phyloP scores from a whole-genome alignment of 1,140 invertebrate genomes.

The Caenorhabditis latens region DNA sequence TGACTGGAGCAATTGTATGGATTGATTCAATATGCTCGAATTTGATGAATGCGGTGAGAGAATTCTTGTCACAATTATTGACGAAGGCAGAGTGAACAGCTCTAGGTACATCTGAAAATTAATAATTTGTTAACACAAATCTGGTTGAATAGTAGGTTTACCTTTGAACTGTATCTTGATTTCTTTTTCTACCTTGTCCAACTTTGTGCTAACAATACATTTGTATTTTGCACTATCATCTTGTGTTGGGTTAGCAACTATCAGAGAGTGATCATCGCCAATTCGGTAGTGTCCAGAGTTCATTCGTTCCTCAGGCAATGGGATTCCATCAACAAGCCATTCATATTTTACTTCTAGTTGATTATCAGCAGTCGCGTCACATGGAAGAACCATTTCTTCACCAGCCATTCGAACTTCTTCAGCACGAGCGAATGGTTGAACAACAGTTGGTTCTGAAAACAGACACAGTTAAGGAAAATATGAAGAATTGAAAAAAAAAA shows the following conservation, averaged over 20 bases:
- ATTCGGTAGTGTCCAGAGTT: slow-evolving; percentile 67
- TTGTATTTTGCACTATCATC: slow-evolving; percentile 95
- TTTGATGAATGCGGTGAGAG: slow-evolving; percentile 83
- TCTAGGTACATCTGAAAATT: slow-evolving; percentile 88
- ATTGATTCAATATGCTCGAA: slow-evolving; percentile 94
- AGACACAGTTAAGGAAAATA: neutral
- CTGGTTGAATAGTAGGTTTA: slow-evolving; percentile 68
- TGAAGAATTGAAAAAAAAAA: neutral
- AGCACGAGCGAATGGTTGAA: slow-evolving; percentile 69
- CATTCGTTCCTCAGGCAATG: slow-evolving; percentile 80
- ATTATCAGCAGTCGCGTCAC: slow-evolving; percentile 89
- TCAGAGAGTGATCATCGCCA: slow-evolving; percentile 88
- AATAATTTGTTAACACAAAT: neutral
- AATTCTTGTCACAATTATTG: slow-evolving; percentile 81
- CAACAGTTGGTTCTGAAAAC: slow-evolving; percentile 72
- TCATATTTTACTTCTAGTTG: slow-evolving; percentile 86
- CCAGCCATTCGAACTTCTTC: slow-evolving; percentile 81
- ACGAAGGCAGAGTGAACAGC: slow-evolving; percentile 84
- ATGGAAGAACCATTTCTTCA: slow-evolving; percentile 89
- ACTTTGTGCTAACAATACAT: slow-evolving; percentile 89
- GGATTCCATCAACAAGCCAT: slow-evolving; percentile 88
- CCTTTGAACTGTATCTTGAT: slow-evolving; percentile 93
- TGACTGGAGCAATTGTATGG: slow-evolving; percentile 72
- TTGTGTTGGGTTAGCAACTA: slow-evolving; percentile 93
- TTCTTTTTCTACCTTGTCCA: slow-evolving; percentile 87